Conservation (phyloP, 2,888 invertebrate species). For the Ceraclea dissimilis region DNA sequence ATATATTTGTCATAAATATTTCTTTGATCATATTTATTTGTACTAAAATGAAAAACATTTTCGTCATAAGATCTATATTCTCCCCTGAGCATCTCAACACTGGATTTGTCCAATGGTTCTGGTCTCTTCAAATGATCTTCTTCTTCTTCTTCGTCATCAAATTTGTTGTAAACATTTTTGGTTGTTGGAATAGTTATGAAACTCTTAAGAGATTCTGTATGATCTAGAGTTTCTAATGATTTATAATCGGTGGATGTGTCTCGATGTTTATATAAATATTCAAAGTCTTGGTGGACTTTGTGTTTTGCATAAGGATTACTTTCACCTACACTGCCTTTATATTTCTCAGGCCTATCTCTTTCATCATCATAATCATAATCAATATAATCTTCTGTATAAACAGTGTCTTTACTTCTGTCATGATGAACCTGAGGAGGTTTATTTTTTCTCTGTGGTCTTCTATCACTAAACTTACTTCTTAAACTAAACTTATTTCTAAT, state of each 20-base stretch:
- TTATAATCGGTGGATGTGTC: not conserved
- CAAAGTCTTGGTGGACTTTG: not conserved
- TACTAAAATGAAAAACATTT: not conserved
- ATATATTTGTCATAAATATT: not conserved
- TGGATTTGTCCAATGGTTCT: not conserved
- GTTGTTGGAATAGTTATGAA: not conserved
- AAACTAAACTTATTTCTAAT: slow-evolving; percentile 4
- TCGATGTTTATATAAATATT: not conserved
- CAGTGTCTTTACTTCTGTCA: not conserved
- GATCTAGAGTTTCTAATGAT: not conserved
- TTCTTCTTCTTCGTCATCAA: not conserved
- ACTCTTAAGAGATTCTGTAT: not conserved
- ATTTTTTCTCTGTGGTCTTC: not conserved
- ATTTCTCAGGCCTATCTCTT: not conserved
- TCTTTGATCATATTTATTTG: not conserved
- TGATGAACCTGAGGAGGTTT: not conserved
- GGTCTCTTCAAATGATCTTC: not conserved
- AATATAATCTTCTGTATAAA: slow-evolving; percentile 7
- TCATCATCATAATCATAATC: not conserved
- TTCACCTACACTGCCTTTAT: not conserved
- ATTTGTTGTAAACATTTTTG: too few relatives aligned
- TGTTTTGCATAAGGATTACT: not conserved
- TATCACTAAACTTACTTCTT: slow-evolving; percentile 1
- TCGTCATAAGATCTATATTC: not conserved
- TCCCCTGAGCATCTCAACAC: not conserved